phyloP scores from a whole-genome alignment of 2,797 vertebrate species.

The Acipenser oxyrinchus region DNA sequence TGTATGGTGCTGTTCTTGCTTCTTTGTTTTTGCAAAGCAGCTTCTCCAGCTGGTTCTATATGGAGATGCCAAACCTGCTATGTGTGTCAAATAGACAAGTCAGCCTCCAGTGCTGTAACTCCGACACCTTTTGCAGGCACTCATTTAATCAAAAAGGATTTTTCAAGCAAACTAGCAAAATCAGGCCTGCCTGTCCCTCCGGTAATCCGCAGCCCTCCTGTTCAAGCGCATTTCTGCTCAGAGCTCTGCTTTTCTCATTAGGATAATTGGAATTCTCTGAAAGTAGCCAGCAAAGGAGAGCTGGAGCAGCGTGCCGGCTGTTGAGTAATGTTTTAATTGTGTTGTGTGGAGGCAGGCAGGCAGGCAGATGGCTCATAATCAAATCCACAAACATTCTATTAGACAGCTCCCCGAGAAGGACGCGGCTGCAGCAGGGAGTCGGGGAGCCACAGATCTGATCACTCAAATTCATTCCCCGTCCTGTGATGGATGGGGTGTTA shows the following conservation, averaged over 20 bases:
- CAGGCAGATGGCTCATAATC: conserved; percentile 36
- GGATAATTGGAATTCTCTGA: conserved; percentile 47
- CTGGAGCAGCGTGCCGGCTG: conserved; percentile 18
- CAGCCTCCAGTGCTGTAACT: too few relatives aligned
- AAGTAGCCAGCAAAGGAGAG: conserved; percentile 38
- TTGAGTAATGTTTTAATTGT: conserved; percentile 60
- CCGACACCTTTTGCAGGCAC: too few relatives aligned
- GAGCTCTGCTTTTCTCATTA: conserved; percentile 24
- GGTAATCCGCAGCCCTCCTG: too few relatives aligned
- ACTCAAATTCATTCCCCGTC: conserved; percentile 63
- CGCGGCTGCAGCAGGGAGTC: conserved; percentile 58
- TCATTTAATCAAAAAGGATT: too few relatives aligned
- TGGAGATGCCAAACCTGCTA: too few relatives aligned
- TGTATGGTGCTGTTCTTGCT: too few relatives aligned
- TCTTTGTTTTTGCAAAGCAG: too few relatives aligned
- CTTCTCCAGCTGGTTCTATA: too few relatives aligned
- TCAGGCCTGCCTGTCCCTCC: too few relatives aligned
- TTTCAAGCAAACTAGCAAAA: too few relatives aligned
- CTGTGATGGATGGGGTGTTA: conserved; percentile 65
- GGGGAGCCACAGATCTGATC: conserved; percentile 65
- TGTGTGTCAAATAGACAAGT: too few relatives aligned
- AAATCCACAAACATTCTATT: conserved; percentile 56
- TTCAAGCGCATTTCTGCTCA: not conserved
- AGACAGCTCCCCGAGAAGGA: conserved; percentile 58
- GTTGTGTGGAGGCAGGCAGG: conserved; percentile 31